These are phyloP conservation scores for Ophioninae sp. DNA, from an alignment of 2,888 invertebrate species.

Conservation along the genomic window DNA sequence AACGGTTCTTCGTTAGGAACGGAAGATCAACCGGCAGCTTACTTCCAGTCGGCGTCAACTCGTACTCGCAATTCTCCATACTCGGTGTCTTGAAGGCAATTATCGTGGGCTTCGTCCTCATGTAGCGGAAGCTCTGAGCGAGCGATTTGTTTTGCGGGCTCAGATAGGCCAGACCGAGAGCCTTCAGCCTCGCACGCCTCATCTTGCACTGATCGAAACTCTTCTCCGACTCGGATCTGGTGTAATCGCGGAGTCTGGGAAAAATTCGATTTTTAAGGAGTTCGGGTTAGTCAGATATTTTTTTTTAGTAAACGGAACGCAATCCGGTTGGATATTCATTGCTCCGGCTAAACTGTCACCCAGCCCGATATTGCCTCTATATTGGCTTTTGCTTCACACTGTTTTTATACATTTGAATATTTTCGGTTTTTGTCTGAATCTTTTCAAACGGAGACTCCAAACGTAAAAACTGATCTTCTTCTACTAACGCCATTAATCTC, in stretches of 20 bases:
- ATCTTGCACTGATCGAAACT: conserved; percentile 88
- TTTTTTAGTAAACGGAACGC: too few species aligned
- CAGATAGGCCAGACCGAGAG: conserved; percentile 86
- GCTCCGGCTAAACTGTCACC: too few species aligned
- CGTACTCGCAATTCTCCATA: conserved; percentile 85
- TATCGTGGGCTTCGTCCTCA: conserved; percentile 93
- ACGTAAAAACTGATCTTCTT: not conserved
- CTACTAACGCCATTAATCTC: conserved; percentile 87
- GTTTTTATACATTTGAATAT: too few species aligned
- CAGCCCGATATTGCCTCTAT: too few species aligned
- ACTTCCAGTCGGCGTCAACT: conserved; percentile 53
- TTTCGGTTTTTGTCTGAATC: not conserved
- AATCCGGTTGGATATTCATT: too few species aligned
- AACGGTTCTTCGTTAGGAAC: not conserved
- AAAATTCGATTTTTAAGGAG: not conserved
- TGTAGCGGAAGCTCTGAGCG: conserved; percentile 94
- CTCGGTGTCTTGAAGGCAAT: conserved; percentile 94
- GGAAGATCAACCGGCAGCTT: not conserved
- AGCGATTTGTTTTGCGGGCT: conserved; percentile 90
- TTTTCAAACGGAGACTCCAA: too few species aligned
- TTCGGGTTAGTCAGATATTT: too few species aligned
- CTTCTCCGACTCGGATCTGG: conserved; percentile 90
- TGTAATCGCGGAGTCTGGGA: conserved; percentile 86
- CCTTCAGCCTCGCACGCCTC: conserved; percentile 84
- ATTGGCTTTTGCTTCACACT: not conserved